A percentile compares a stretch with the other conserved stretches of the same genome.
phyloP scores from a whole-genome alignment of 2,888 invertebrate species.

The Ennomos quercinarius region DNA sequence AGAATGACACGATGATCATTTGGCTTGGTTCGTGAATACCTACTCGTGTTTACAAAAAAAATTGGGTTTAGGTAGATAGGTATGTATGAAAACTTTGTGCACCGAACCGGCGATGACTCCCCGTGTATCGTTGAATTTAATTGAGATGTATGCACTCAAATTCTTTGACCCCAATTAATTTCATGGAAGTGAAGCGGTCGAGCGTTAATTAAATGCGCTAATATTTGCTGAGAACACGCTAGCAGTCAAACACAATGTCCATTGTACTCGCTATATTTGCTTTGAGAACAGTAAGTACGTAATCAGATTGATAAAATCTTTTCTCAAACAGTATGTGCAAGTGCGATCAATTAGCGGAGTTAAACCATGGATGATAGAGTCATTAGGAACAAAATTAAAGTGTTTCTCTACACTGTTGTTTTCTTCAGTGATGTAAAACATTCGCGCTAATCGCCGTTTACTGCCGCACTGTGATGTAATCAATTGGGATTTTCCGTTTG shows the following conservation, averaged over 20 bases:
- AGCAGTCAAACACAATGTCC: slow-evolving; percentile 56
- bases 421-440: slow-evolving; percentile 21
- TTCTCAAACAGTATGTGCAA: slow-evolving; percentile 21
- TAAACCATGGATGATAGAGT: slow-evolving; percentile 19
- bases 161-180: slow-evolving; percentile 83
- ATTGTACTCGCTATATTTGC: slow-evolving; percentile 48
- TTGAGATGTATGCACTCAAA: slow-evolving; percentile 82
- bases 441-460: slow-evolving; percentile 26
- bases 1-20: slow-evolving; percentile 48
- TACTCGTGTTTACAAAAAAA: slow-evolving; percentile 30
- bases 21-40: slow-evolving; percentile 39
- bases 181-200: slow-evolving; percentile 77
- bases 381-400: slow-evolving; percentile 16
- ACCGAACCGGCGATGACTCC: slow-evolving; percentile 55
- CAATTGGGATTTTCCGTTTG: slow-evolving; percentile 39
- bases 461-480: slow-evolving; percentile 32
- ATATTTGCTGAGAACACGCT: slow-evolving; percentile 70
- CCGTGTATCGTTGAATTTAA: slow-evolving; percentile 65
- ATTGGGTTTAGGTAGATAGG: slow-evolving; percentile 36
- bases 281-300: slow-evolving; percentile 32
- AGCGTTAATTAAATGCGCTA: slow-evolving; percentile 77
- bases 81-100: slow-evolving; percentile 42
- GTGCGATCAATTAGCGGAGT: slow-evolving; percentile 27
- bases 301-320: slow-evolving; percentile 34
- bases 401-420: slow-evolving; percentile 28